Evolutionary conservation across 2,797 vertebrate genomes (phyloP), one percentile per base, ranked within the genome.

Genomic region (Hydrocynus forskahlii): DNA sequence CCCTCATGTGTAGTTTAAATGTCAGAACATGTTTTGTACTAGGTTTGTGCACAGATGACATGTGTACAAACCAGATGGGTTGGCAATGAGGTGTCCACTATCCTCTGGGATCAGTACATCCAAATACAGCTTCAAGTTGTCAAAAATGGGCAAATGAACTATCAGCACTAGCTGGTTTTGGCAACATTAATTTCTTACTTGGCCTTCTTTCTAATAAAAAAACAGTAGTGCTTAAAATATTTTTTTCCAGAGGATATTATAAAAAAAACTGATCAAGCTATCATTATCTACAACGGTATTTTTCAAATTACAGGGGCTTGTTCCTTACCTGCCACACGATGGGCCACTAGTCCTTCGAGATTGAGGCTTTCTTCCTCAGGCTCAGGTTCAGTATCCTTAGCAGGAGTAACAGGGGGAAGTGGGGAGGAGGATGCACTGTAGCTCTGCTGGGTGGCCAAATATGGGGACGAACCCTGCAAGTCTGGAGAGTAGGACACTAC

Each of bases 341-440:
- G 97, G 83, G 98, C 98, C 81, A 99, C 98, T 82, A 99, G 94
- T 17, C 98, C 98, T 91, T 96, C 96, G 88, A 99, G 87, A 87
- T 97, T 97, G 64, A 97, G 91, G 0, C 92, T 95, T 55, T 97
- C 95, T 67, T 97, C 96, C 76, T 97, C 96, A 3, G 93, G 89
- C 0, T 95, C 96, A 1, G 93, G 89, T 0, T 95, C 95, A 76
- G 92, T 91, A 19, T 95, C 94, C 90, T 92, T 95, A 80, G 90
- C 86, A 0, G 91, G 90, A 35, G 90, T 93, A 66, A 90, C 81
- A 13, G 89, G 14, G 0, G 95, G 93, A 38, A 95, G 85, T 17
- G 93, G 90, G 55, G 96, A 95, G 69, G 93, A 91, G 0, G 93
- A 92, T 81, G 94, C 84, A 79, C 94, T 95, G 23, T 92, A 93